phyloP scores from a whole-genome alignment of 2,113 vertebrate genomes.

The Struthio camelus region DNA sequence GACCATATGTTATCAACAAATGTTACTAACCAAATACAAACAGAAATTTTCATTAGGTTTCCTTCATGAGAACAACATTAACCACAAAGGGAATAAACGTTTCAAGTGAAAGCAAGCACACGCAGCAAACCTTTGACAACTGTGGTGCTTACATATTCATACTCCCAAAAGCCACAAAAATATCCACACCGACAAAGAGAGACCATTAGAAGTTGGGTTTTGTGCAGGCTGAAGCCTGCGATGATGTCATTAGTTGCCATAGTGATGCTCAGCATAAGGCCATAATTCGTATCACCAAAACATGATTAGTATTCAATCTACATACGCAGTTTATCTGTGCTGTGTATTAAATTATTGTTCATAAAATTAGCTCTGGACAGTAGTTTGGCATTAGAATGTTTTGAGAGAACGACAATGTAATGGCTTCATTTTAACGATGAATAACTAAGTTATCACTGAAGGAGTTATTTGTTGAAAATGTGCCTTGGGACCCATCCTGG shows the following conservation, averaged over 20 bases:
- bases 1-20: conserved; percentile 86
- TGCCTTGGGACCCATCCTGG: not conserved
- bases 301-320: conserved; percentile 71
- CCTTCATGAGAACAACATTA: conserved; percentile 70
- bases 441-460: conserved; percentile 3
- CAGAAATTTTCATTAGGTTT: conserved; percentile 82
- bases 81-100: conserved; percentile 77
- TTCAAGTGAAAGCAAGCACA: conserved; percentile 73
- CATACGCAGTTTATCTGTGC: conserved; percentile 49
- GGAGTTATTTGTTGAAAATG: not conserved
- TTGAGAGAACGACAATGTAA: conserved; percentile 1
- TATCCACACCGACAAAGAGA: conserved; percentile 1
- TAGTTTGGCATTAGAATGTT: conserved; percentile 34
- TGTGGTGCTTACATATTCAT: conserved; percentile 32
- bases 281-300: conserved; percentile 55
- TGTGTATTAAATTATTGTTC: conserved; percentile 60
- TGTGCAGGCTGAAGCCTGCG: conserved; percentile 55
- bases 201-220: conserved; percentile 64
- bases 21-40: conserved; percentile 83
- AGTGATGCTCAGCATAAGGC: conserved; percentile 74
- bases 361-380: conserved; percentile 68
- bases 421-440: not conserved
- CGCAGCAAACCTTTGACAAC: conserved; percentile 67
- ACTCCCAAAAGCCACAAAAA: conserved; percentile 44
- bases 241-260: conserved; percentile 81